These are phyloP conservation scores for Porites divaricata DNA, from an alignment of 92 coral and sea anemone species.

Conservation along the genomic window DNA sequence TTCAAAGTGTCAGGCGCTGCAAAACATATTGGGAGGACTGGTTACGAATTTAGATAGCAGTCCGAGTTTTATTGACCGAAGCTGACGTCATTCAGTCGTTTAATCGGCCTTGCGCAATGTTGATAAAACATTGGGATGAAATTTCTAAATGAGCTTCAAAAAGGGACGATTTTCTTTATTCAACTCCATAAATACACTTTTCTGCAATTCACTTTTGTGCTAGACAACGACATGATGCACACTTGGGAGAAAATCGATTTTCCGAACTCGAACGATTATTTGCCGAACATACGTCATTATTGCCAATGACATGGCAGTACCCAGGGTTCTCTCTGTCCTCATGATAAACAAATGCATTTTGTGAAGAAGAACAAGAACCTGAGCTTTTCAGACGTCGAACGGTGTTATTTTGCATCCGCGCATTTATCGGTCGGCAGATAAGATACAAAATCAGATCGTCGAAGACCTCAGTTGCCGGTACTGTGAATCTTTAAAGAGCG, in stretches of 20 bases:
- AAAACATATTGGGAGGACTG: background rate
- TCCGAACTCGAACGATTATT: no score
- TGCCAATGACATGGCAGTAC: conserved; percentile 24
- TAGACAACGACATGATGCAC: background rate
- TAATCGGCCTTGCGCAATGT: background rate
- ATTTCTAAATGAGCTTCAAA: no score
- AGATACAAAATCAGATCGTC: background rate
- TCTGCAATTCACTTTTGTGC: no score
- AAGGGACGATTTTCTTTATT: no score
- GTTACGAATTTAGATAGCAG: background rate
- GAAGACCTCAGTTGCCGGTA: background rate
- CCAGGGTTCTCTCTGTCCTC: conserved; percentile 4
- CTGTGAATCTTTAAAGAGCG: background rate
- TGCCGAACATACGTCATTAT: no score
- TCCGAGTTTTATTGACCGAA: conserved; percentile 13
- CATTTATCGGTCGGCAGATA: background rate
- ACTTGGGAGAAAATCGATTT: no score
- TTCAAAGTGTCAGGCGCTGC: conserved; percentile 12
- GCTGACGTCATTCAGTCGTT: background rate
- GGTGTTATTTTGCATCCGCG: background rate
- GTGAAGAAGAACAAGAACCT: background rate
- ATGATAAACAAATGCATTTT: conserved; percentile 13
- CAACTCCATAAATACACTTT: no score
- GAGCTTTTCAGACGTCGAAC: background rate
- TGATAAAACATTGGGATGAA: no score